Conservation (phyloP, 2,113 vertebrate genomes). For the Cairina moschata region DNA sequence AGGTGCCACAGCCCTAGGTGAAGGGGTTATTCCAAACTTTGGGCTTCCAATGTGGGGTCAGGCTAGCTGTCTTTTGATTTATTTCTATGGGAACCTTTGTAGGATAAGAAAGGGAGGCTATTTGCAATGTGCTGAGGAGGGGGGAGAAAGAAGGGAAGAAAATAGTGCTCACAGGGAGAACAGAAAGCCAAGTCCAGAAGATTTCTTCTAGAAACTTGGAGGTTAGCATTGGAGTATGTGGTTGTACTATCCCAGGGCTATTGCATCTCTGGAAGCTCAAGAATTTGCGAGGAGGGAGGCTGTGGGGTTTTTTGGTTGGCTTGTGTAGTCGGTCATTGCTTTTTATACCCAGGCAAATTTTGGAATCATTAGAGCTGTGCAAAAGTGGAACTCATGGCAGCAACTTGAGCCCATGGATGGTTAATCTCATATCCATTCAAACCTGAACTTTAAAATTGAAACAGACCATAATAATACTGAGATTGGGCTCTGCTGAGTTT, state of each 20-base stretch:
- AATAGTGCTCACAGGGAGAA: neutral
- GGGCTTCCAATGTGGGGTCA: neutral
- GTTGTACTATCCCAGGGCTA: accelerated
- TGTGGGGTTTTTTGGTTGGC: neutral
- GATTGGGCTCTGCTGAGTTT: conserved; percentile 26
- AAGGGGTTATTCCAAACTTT: neutral
- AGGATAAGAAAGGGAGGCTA: neutral
- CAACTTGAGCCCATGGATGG: neutral
- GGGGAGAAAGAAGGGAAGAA: neutral
- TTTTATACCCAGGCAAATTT: neutral
- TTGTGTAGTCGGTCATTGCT: too few relatives aligned
- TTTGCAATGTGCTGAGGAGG: neutral
- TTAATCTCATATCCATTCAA: neutral
- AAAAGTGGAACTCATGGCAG: neutral
- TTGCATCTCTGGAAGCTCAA: neutral
- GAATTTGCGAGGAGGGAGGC: neutral
- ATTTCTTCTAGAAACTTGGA: neutral
- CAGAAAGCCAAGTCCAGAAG: neutral
- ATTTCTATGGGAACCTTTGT: neutral
- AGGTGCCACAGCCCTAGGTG: neutral
- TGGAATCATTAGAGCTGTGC: neutral
- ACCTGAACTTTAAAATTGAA: conserved; percentile 17
- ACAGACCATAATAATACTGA: neutral
- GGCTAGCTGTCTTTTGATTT: neutral
- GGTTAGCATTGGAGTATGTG: neutral